A percentile compares a stretch with the other conserved stretches of the same genome.
These are phyloP conservation scores for Potamarius usumacintae DNA, from an alignment of 2,113 vertebrate species.

Conservation along the genomic window DNA sequence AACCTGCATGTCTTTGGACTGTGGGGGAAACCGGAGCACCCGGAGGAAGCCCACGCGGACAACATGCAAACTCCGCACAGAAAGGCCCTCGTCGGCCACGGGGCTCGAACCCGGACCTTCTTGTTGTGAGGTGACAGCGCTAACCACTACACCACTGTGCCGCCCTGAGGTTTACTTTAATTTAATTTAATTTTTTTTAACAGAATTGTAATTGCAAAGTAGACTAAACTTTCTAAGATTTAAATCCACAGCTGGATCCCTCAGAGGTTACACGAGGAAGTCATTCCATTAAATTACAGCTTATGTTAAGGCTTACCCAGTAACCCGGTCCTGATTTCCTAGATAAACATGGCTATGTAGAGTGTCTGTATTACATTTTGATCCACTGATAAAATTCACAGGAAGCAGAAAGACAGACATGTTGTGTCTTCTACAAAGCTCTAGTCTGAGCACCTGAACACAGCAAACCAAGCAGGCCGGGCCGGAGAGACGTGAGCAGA, in stretches of 20 bases:
- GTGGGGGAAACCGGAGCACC: too few species aligned
- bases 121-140: too few species aligned
- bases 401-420: neutral
- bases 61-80: too few species aligned
- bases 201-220: neutral
- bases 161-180: neutral
- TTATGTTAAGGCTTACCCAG: neutral
- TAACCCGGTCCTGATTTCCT: neutral
- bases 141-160: too few species aligned
- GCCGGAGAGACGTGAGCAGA: conserved; percentile 25
- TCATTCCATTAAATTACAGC: neutral
- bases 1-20: too few species aligned
- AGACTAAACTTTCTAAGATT: neutral
- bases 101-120: too few species aligned
- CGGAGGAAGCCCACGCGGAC: too few species aligned
- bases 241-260: neutral
- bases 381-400: conserved; percentile 23
- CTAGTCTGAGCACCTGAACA: conserved; percentile 8
- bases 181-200: neutral
- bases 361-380: neutral
- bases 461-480: conserved; percentile 11
- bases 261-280: neutral
- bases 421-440: conserved; percentile 42
- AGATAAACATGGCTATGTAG: neutral
- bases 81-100: too few species aligned